phyloP scores from a whole-genome alignment of 37 sponge, comb jelly and placozoan genomes.

The Sycon ciliatum region DNA sequence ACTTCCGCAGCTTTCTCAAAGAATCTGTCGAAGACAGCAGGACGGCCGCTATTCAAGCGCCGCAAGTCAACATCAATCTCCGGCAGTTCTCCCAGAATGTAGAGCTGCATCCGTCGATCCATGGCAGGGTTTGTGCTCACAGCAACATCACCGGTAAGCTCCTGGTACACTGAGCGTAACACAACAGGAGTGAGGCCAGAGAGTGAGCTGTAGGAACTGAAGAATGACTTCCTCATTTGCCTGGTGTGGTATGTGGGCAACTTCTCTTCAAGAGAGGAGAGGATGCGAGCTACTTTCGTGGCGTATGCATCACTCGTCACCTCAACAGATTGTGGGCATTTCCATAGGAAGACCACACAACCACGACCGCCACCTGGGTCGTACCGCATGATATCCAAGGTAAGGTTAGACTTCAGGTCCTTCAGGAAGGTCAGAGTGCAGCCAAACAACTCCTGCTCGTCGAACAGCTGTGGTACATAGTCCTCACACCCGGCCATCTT shows the following conservation, averaged over 20 bases:
- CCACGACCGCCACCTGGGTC: not conserved
- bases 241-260: not conserved
- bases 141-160: constrained; percentile 10
- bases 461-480: not conserved
- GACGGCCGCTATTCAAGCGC: not conserved
- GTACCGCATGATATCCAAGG: constrained; percentile 10
- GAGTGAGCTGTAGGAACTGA: not conserved
- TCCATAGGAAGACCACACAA: not conserved
- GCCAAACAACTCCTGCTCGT: not conserved
- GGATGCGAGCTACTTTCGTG: not conserved
- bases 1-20: not conserved
- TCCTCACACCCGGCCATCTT: not conserved
- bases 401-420: not conserved
- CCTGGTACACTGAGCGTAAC: not conserved
- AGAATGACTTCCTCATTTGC: not conserved
- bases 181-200: not conserved
- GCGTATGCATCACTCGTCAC: not conserved
- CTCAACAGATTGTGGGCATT: not conserved
- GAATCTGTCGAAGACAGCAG: not conserved
- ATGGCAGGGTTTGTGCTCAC: constrained; percentile 12
- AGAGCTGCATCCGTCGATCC: not conserved
- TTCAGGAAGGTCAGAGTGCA: not conserved
- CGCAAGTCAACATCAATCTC: constrained; percentile 9
- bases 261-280: not conserved
- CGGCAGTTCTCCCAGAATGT: constrained; percentile 8